phyloP scores from a whole-genome alignment of 2,797 vertebrate species.

The Lithobates pipiens region DNA sequence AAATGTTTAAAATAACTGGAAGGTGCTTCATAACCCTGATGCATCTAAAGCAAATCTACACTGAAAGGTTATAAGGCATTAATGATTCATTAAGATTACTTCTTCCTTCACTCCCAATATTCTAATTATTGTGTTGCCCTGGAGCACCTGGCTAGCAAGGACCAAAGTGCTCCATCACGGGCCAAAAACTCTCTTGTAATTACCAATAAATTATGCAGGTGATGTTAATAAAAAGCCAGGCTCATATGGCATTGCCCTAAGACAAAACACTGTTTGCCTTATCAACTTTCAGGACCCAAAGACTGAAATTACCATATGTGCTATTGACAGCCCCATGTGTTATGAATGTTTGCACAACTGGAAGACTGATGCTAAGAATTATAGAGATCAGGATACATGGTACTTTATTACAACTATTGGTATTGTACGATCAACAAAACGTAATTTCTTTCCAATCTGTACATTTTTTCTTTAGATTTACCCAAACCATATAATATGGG shows the following conservation, averaged over 20 bases:
- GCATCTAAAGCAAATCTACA: constrained; percentile 8
- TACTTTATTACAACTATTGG: neutral
- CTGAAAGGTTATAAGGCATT: constrained; percentile 21
- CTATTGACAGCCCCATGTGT: neutral
- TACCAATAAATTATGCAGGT: constrained; percentile 41
- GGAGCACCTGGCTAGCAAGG: constrained; percentile 10
- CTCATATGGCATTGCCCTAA: neutral
- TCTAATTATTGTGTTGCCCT: constrained; percentile 28
- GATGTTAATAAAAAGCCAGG: constrained; percentile 13
- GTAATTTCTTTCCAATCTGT: too few relatives aligned
- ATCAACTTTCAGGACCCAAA: neutral
- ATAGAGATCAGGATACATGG: neutral
- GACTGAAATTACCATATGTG: neutral
- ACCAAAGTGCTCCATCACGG: constrained; percentile 14
- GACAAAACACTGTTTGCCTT: neutral
- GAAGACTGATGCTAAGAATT: neutral
- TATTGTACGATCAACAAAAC: too few relatives aligned
- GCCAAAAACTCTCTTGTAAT: neutral
- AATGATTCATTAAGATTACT: constrained; percentile 2
- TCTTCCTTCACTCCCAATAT: constrained; percentile 2
- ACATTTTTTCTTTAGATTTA: too few relatives aligned
- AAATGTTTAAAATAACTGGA: neutral
- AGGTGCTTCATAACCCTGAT: neutral
- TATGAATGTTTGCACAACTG: neutral
- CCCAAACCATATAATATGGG: too few relatives aligned